phyloP scores from a whole-genome alignment of 2,888 invertebrate species.

The Corythucha ciliata region DNA sequence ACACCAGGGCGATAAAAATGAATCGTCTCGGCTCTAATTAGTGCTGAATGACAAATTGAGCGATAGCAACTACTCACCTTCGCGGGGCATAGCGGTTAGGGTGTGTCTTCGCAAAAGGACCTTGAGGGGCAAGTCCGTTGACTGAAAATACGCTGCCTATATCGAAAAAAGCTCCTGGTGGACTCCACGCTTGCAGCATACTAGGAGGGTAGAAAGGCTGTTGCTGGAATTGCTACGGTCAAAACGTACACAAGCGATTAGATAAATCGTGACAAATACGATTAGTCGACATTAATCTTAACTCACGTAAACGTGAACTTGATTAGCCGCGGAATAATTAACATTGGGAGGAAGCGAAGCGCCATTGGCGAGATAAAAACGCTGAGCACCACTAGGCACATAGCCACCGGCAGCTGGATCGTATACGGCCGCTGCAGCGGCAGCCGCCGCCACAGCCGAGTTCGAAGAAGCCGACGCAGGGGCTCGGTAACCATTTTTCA shows the following conservation, averaged over 20 bases:
- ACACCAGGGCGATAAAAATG: not conserved
- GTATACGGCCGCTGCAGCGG: conserved; percentile 35
- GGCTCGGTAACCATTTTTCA: conserved; percentile 59
- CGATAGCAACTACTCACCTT: conserved; percentile 25
- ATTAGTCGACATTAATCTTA: not conserved
- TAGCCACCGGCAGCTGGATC: conserved; percentile 37
- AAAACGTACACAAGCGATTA: not conserved
- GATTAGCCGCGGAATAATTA: conserved; percentile 42
- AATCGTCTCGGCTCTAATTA: too few relatives aligned
- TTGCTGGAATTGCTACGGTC: conserved; percentile 40
- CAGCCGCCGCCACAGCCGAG: conserved; percentile 31
- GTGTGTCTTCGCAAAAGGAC: conserved; percentile 47
- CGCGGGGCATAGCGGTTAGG: conserved; percentile 33
- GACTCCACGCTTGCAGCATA: conserved; percentile 49
- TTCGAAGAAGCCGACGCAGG: conserved; percentile 41
- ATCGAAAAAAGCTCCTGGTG: conserved; percentile 52
- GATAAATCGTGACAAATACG: not conserved
- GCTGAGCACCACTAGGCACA: conserved; percentile 48
- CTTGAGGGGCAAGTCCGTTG: conserved; percentile 62
- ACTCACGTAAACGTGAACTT: conserved; percentile 38
- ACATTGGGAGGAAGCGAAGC: conserved; percentile 48
- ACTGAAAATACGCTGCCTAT: conserved; percentile 61
- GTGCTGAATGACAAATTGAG: too few relatives aligned
- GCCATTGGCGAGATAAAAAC: conserved; percentile 54
- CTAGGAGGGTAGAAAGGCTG: conserved; percentile 51